Base-by-base conservation (phyloP, 2,113 vertebrate genomes). In the Montifringilla adamsi region DNA sequence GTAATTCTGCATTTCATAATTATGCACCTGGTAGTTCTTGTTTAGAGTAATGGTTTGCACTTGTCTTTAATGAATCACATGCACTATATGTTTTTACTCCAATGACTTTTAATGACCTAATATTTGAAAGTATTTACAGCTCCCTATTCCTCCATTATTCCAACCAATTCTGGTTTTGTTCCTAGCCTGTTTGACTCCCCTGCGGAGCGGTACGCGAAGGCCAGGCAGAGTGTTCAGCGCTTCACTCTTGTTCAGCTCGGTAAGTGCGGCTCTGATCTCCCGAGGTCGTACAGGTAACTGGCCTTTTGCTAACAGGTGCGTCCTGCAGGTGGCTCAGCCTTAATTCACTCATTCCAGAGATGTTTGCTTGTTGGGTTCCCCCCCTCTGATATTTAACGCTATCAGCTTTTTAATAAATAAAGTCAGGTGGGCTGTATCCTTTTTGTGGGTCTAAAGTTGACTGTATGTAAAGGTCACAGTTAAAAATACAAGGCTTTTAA, bases 221-320 rank as follows among this genome's bases (percentile, higher is more conserved):
- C 92, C 82, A 96, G 96, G 11, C 85, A 10, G 72, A 97, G 97
- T 1, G 82, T 98, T 27, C 97, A 97, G 89, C 96, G 67, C 16
- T 98, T 98, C 83, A 93, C 98, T 2, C 46, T 97, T 44, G 81
- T 93, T 28, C 98, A 98, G 94, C 96, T 98, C 4, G 98, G 98
- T 98, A 84, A 98, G 98, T 96, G 50, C 31, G 27, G n/a, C 7
- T 67, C 26, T n/a, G 2, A 14, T 6, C n/a, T 73, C 31, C 44
- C 0, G 0, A 9, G 37, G 6, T 41, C 17, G 1, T 21, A 1
- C 9, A 23, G 27, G 43, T 62, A 43, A 22, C 33, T 13, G 24
- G 18, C 13, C 10, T 62, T 33, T 13, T 31, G 33, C 37, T 33
- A 35, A 20, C 46, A 44, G 33, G 9, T 8, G 3, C 4, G 15